These are phyloP conservation scores for Orchestes rusci DNA, from an alignment of 2,888 invertebrate species.

Conservation along the genomic window DNA sequence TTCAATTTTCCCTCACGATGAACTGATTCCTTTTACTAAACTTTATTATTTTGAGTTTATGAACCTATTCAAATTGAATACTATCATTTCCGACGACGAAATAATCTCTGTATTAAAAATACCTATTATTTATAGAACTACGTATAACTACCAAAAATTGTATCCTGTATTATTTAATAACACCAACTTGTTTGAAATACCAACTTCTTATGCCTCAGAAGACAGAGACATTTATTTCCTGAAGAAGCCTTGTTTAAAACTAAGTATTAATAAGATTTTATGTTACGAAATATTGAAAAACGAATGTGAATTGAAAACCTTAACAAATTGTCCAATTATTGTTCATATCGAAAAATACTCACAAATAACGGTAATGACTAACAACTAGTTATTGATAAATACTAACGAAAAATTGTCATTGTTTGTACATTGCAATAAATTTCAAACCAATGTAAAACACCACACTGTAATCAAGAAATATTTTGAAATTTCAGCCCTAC, in stretches of 20 bases:
- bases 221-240: constrained; percentile 8
- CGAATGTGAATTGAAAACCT: constrained; percentile 1
- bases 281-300: constrained; percentile 1
- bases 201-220: constrained; percentile 7
- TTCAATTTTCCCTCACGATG: constrained; percentile 15
- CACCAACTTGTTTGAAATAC: constrained; percentile 5
- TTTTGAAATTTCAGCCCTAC: constrained; percentile 6
- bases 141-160: constrained; percentile 14
- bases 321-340: constrained; percentile 4
- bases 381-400: constrained; percentile 3
- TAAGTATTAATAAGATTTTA: neutral
- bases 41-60: constrained; percentile 10
- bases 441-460: neutral
- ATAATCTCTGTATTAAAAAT: constrained; percentile 17
- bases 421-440: constrained; percentile 9
- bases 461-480: constrained; percentile 2
- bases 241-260: constrained; percentile 5
- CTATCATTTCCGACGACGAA: constrained; percentile 8
- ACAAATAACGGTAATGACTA: constrained; percentile 1
- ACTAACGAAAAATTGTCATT: constrained; percentile 7
- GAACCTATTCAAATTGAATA: constrained; percentile 7
- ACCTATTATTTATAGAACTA: constrained; percentile 8
- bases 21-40: constrained; percentile 21
- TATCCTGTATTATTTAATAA: too few species aligned
- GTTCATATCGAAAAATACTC: constrained; percentile 3